These are phyloP conservation scores for Cyclura pinguis DNA, from an alignment of 2,797 vertebrate species.

Conservation along the genomic window DNA sequence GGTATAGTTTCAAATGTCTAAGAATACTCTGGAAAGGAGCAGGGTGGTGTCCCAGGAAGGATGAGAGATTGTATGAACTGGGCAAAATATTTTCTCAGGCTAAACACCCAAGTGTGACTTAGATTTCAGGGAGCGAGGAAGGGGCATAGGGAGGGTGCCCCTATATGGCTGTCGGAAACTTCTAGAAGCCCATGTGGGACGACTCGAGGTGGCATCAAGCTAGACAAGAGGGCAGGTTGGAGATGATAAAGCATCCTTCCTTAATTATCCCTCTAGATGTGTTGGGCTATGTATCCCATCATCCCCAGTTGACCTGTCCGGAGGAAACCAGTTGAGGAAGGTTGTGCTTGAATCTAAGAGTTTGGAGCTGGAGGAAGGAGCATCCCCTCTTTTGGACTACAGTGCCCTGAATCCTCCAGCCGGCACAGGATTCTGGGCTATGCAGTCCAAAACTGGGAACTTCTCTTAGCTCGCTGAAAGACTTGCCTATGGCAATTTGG, in stretches of 20 bases:
- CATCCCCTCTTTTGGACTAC: neutral
- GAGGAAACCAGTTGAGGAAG: neutral
- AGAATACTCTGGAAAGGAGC: neutral
- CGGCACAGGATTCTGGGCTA: neutral
- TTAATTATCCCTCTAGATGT: neutral
- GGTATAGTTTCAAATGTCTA: neutral
- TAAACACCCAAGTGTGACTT: constrained; percentile 25
- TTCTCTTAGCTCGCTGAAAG: neutral
- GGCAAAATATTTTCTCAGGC: neutral
- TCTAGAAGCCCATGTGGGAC: neutral
- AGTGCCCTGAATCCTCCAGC: neutral
- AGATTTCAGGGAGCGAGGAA: neutral
- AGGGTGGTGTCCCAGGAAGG: neutral
- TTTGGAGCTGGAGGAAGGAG: neutral
- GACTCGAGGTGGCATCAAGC: too few species aligned
- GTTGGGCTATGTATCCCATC: neutral
- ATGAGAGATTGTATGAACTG: neutral
- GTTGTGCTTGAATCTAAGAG: neutral
- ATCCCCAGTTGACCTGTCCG: neutral
- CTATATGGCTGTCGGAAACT: neutral
- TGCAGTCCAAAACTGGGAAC: neutral
- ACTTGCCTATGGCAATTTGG: too few species aligned
- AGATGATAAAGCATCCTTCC: neutral
- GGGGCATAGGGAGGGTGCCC: neutral
- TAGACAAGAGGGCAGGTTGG: neutral